phyloP scores from a whole-genome alignment of 2,113 vertebrate species.

The Scartelaos histophorus region DNA sequence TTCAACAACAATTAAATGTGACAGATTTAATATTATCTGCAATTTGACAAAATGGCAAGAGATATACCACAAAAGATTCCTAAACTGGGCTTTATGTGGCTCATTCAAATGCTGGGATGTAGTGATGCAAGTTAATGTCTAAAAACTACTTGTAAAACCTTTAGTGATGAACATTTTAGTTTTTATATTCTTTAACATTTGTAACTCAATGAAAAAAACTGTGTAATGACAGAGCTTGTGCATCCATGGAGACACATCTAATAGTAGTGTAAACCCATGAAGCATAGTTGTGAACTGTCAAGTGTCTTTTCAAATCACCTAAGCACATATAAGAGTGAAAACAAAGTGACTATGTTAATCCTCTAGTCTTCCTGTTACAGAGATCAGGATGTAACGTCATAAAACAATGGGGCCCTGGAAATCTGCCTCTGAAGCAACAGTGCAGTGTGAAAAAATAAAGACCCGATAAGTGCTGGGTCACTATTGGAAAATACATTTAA shows the following conservation, averaged over 20 bases:
- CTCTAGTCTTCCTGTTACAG: neutral
- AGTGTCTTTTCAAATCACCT: slow-evolving; percentile 21
- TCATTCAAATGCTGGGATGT: neutral
- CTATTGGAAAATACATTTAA: too few species aligned
- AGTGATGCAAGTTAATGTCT: neutral
- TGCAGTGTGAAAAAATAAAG: too few species aligned
- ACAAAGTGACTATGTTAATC: slow-evolving; percentile 21
- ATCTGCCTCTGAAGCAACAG: too few species aligned
- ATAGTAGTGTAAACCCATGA: slow-evolving; percentile 1
- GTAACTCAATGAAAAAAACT: too few species aligned
- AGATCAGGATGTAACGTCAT: too few species aligned
- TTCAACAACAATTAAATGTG: slow-evolving; percentile 60
- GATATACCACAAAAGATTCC: slow-evolving; percentile 17
- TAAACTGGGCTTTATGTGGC: neutral
- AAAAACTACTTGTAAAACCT: too few species aligned
- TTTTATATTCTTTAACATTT: too few species aligned
- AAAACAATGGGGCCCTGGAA: too few species aligned
- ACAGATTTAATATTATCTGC: slow-evolving; percentile 52
- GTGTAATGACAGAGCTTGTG: neutral
- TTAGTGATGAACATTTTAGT: too few species aligned
- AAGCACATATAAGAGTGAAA: slow-evolving; percentile 17
- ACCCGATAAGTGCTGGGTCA: too few species aligned
- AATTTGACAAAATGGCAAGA: slow-evolving; percentile 50
- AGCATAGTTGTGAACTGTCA: slow-evolving; percentile 1
- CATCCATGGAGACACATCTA: slow-evolving; percentile 9